Percentiles rank a stretch among this genome's conserved stretches.
These are phyloP conservation scores for Actinopyga echinites DNA, from an alignment of 53 echinoderm and acorn worm genomes.

Conservation along the genomic window DNA sequence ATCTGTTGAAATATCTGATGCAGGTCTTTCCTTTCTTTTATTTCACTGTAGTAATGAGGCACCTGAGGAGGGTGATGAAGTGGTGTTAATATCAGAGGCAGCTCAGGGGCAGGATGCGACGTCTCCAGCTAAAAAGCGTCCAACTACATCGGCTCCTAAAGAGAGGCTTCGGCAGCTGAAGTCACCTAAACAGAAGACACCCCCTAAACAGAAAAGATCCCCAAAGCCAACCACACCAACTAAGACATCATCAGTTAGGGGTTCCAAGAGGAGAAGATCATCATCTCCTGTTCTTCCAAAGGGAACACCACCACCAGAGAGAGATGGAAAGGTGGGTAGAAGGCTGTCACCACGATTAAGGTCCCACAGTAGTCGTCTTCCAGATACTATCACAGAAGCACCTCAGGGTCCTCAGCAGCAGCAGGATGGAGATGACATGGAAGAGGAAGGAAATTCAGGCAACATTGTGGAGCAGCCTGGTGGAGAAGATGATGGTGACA, in stretches of 20 bases:
- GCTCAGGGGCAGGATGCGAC: background rate
- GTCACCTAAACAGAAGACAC: background rate
- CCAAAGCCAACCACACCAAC: background rate
- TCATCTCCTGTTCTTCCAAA: background rate
- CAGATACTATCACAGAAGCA: no score
- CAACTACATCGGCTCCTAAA: no score
- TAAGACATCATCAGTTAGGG: background rate
- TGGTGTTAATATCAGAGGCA: constrained; percentile 19
- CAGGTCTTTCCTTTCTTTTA: no score
- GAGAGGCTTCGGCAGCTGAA: no score
- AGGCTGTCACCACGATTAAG: constrained; percentile 33
- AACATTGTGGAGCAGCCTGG: no score
- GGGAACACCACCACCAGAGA: background rate
- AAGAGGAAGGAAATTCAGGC: no score
- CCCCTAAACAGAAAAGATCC: background rate
- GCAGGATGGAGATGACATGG: no score
- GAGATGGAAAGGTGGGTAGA: background rate
- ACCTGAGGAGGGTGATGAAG: background rate
- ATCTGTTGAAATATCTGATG: no score
- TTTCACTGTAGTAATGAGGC: background rate
- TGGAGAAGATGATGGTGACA: background rate
- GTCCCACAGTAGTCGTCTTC: background rate
- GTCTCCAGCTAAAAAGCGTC: background rate
- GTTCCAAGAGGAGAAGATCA: background rate
- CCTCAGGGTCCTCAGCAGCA: no score